phyloP scores from a whole-genome alignment of 2,888 invertebrate species.

The Erpobdella octoculata region DNA sequence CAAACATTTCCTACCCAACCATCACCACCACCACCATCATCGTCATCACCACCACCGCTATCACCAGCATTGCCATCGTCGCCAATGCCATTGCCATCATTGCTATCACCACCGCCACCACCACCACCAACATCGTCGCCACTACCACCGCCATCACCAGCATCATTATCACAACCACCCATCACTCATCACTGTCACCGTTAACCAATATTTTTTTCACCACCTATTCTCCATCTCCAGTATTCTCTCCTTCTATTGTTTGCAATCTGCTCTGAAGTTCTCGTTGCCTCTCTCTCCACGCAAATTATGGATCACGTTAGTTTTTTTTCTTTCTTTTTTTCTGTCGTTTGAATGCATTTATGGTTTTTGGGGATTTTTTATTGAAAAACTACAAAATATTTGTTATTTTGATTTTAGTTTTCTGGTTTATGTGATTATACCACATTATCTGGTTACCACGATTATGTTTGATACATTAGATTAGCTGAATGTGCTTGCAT shows the following conservation, averaged over 20 bases:
- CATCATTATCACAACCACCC: conserved; percentile 47
- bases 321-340: conserved; percentile 3
- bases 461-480: too few relatives aligned
- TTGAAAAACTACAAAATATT: too few relatives aligned
- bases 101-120: conserved; percentile 21
- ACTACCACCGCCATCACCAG: conserved; percentile 1
- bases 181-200: conserved; percentile 32
- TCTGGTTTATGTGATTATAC: too few relatives aligned
- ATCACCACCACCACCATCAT: conserved; percentile 45
- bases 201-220: too few relatives aligned
- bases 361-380: too few relatives aligned
- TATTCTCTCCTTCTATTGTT: conserved; percentile 20
- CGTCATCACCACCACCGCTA: conserved; percentile 20
- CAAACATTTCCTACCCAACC: conserved; percentile 39
- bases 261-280: conserved; percentile 8
- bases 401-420: too few relatives aligned
- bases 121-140: conserved; percentile 22
- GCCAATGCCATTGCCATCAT: conserved; percentile 1
- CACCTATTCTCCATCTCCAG: conserved; percentile 14
- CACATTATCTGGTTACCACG: too few relatives aligned
- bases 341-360: too few relatives aligned
- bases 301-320: conserved; percentile 8
- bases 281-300: not conserved
- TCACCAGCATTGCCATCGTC: conserved; percentile 25
- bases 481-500: too few relatives aligned